A percentile compares a stretch with the other conserved stretches of the same genome.
phyloP scores from a whole-genome alignment of 2,113 vertebrate genomes.

The Zingel zingel region DNA sequence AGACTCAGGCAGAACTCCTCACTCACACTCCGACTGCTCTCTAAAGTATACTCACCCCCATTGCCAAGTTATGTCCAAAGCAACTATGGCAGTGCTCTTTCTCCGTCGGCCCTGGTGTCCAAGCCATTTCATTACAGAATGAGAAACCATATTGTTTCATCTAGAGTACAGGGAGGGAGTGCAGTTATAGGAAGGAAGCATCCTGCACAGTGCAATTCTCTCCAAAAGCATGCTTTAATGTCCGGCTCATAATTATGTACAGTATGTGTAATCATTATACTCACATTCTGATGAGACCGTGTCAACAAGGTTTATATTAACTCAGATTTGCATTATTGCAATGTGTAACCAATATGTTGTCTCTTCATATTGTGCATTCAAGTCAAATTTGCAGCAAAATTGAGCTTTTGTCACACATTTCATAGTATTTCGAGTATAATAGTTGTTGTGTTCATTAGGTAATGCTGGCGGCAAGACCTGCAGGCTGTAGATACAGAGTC shows the following conservation, averaged over 20 bases:
- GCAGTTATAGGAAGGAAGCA: background rate
- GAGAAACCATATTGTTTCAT: background rate
- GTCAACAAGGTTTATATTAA: constrained; percentile 13
- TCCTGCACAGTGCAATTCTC: background rate
- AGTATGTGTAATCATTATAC: background rate
- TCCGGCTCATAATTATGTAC: background rate
- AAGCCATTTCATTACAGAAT: constrained; percentile 17
- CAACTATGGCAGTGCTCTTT: constrained; percentile 9
- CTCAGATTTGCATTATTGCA: background rate
- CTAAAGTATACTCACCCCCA: constrained; percentile 45
- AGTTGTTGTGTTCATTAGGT: constrained; percentile 1
- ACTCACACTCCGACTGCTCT: constrained; percentile 27
- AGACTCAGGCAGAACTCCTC: constrained; percentile 58
- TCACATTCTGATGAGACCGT: background rate
- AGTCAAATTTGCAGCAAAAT: background rate
- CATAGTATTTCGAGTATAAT: background rate
- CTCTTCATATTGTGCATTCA: background rate
- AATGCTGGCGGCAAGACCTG: constrained; percentile 13
- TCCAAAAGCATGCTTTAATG: background rate
- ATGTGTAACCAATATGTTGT: background rate
- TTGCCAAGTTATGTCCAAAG: constrained; percentile 28
- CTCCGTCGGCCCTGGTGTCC: constrained; percentile 12
- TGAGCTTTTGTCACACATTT: background rate
- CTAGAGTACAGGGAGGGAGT: constrained; percentile 1
- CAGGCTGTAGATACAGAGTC: background rate